Evolutionary conservation across 2,888 invertebrate genomes (phyloP), one percentile per base, ranked within the genome.

Genomic region (Drosophila hamatofila): DNA sequence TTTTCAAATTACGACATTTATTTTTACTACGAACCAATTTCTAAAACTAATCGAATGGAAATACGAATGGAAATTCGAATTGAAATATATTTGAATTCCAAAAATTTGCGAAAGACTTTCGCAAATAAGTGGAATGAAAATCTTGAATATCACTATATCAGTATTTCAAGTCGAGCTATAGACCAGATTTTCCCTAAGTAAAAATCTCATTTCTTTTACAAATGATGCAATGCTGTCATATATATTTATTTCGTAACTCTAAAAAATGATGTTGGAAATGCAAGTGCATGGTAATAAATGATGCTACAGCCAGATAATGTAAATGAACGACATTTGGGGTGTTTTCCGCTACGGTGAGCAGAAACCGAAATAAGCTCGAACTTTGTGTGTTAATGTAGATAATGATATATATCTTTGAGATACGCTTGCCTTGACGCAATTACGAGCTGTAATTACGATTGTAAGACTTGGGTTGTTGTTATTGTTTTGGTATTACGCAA

Each of bases 381-480:
- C 62, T 58, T 54, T 62, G 63, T 75, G 67, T 71, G 66, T 70
- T 70, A 64, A 69, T 78, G 58, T 58, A 66, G 30, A 49, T 33
- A 49, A 49, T 49, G 49, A 49, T 42, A 39, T 42, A 63, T 74
- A 84, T 80, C 80, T 83, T 72, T 1, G 67, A 84, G 88, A 82
- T 76, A 83, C 83, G 87, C 85, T 84, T 87, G 62, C 78, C 75
- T 78, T 76, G 71, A 18, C 63, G 54, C 82, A 87, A 82, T 84
- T 75, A 87, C 70, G 30, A 62, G 52, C 41, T 70, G 52, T 80
- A 48, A 62, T 77, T 67, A 18, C 23, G 9, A 35, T n/a, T 49
- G 25, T 63, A 23, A 30, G 42, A 37, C 16, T 30, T 57, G 41
- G 7, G 11, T 21, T 57, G n/a, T 51, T 16, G 35, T 62, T 39